Evolutionary conservation across 30 jellyfish, hydroid and myxozoan genomes (phyloP), one percentile per base, ranked within the genome.

Genomic region (Rhopilema esculentum): DNA sequence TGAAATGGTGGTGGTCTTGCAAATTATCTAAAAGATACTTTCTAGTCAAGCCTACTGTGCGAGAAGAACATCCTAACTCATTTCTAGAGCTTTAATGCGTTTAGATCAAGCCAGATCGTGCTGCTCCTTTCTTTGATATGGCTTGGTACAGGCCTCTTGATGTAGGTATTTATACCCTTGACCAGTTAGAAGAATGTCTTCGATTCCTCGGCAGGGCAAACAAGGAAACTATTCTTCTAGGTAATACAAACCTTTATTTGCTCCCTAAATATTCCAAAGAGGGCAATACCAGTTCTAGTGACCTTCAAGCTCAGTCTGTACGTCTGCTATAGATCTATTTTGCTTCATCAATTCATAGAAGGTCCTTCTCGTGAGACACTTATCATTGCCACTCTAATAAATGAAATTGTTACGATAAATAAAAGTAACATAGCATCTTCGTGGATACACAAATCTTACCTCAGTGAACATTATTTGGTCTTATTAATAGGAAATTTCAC

Each of bases 351-450:
- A 21, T 70, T 22, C 24, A 22, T 30, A 70, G 82, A 16, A 21
- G 82, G 28, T 70, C 64, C 24, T 16, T 21, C 24, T 4, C 15
- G 82, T 9, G 82, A 70, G n/a, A n/a, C n/a, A n/a, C n/a, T n/a
- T n/a, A n/a, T n/a, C n/a, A n/a, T n/a, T n/a, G n/a, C n/a, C n/a
- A n/a, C n/a, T n/a, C n/a, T n/a, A n/a, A n/a, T 62, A 16, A 70
- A 62, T n/a, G 82, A 70, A 62, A 70, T 30, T 57, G 86, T 79
- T n/a, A 75, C 74, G 21, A 75, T 23, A 6, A 75, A 75, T 79
- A 75, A 75, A 33, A 16, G 31, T 29, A 75, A 75, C 76, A 48
- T 75, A 33, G 79, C 48, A 28, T 29, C 76, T 16, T 75, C 86
- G 21, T 15, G 86, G 30, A 79, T 75, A 8, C 86, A 75, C 27